Evolutionary conservation across 2,888 invertebrate species (phyloP), one percentile per base, ranked within the genome.

Genomic region (Rhagophthalmus giganteus): DNA sequence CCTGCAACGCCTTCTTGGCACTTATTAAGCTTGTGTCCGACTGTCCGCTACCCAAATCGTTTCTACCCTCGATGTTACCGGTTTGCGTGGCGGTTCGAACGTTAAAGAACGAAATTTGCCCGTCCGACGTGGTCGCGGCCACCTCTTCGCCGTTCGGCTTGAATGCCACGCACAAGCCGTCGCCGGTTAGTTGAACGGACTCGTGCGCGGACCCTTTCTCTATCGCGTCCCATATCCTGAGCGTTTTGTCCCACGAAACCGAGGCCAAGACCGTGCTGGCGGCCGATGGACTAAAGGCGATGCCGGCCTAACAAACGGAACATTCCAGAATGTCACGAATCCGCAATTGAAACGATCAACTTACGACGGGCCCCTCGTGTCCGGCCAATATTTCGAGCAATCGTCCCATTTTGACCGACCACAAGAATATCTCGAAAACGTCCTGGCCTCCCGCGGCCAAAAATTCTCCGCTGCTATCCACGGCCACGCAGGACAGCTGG

Each of bases 361-460:
- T 66, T 66, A 87, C 84, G 1, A 99, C 88, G 0, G 97, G 97
- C 1, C 92, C 96, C 73, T 92, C 90, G 69, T 99, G 99, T 0
- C 98, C 98, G 31, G 87, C 84, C 55, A 98, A 75, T 32, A 92
- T 84, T 78, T 98, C 98, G 13, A 99, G 74, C 1, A 99, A 78
- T 57, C 87, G 84, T 1, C 98, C 98, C 31, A 91, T 86, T 77
- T 96, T 91, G 67, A 98, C 79, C 2, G 94, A 94, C 98, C 98
- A 99, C 11, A 99, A 77, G 77, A 85, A 98, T 58, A 99, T 88
- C 67, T 97, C 94, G 76, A 97, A 99, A 14, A 88, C 84, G 73
- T 98, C 97, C 66, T 90, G 90, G 0, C 94, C 94, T 0, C 96
- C 97, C 2, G 99, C 97, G 8, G 92, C 94, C 27, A 98, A 87